phyloP scores from a whole-genome alignment of 2,797 vertebrate genomes.

The Sebastes vulpes region DNA sequence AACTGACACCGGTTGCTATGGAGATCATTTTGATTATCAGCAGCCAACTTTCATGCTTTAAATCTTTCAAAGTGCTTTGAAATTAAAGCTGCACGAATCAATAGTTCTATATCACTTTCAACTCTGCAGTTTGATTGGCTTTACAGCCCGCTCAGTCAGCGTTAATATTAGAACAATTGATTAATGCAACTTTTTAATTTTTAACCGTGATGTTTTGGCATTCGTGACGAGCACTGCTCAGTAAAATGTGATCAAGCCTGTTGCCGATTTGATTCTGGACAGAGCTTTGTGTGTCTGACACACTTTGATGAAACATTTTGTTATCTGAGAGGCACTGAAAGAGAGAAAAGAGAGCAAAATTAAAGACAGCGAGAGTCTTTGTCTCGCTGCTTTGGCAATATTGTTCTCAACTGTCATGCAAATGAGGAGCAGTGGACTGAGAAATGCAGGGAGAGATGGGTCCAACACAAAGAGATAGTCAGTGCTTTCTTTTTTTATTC shows the following conservation, averaged over 20 bases:
- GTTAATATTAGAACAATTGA: neutral
- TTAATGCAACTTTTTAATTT: neutral
- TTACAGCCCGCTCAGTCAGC: neutral
- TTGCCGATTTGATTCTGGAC: slow-evolving; percentile 1
- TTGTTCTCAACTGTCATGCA: slow-evolving; percentile 70
- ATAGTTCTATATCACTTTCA: neutral
- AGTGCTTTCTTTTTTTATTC: neutral
- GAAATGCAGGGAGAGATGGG: slow-evolving; percentile 18
- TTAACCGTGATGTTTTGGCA: too few relatives aligned
- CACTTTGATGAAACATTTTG: slow-evolving; percentile 28
- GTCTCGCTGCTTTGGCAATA: slow-evolving; percentile 59
- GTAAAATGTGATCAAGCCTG: neutral
- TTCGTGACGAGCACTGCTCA: neutral
- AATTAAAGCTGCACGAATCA: neutral
- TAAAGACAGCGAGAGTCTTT: slow-evolving; percentile 50
- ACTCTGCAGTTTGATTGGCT: neutral
- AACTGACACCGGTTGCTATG: neutral
- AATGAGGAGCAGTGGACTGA: slow-evolving; percentile 63
- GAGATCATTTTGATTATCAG: neutral
- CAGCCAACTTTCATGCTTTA: neutral
- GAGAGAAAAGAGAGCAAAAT: slow-evolving; percentile 49
- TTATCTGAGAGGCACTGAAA: slow-evolving; percentile 44
- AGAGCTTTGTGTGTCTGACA: slow-evolving; percentile 9
- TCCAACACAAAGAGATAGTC: slow-evolving; percentile 24
- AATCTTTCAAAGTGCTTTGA: neutral